A percentile compares a stretch with the other conserved stretches of the same genome.
These are phyloP conservation scores for Phaethon lepturus DNA, from an alignment of 2,113 vertebrate genomes.

Conservation along the genomic window DNA sequence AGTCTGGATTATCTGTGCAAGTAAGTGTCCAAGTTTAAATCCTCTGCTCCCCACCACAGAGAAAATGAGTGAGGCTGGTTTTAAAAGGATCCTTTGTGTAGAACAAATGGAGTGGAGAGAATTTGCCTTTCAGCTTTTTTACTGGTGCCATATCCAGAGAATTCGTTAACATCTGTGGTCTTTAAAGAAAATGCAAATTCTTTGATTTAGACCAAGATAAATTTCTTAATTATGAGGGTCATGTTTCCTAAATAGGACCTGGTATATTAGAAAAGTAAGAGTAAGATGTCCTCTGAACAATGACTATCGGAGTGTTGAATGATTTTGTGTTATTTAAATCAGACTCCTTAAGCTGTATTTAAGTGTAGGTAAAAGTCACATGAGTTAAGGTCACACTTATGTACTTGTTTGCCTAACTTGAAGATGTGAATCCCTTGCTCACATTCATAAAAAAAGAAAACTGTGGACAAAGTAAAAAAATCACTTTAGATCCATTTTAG, in stretches of 20 bases:
- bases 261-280: not conserved
- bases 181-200: conserved; percentile 62
- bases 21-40: conserved; percentile 70
- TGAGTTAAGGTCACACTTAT: not conserved
- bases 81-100: conserved; percentile 75
- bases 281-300: not conserved
- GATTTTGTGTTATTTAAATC: conserved; percentile 1
- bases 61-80: conserved; percentile 46
- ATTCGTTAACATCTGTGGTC: conserved; percentile 57
- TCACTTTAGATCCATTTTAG: not conserved
- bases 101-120: conserved; percentile 75
- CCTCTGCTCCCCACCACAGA: conserved; percentile 59
- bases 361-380: not conserved
- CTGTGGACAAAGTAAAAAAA: not conserved
- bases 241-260: not conserved
- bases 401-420: not conserved
- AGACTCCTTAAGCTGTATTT: not conserved
- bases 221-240: conserved; percentile 45
- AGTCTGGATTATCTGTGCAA: conserved; percentile 75
- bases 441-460: not conserved
- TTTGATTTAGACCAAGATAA: conserved; percentile 36
- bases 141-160: conserved; percentile 65
- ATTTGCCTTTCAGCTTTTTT: conserved; percentile 70
- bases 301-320: not conserved
- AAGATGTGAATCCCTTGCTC: not conserved